These are phyloP conservation scores for Acrobasis consociella DNA, from an alignment of 2,888 invertebrate species.

Conservation along the genomic window DNA sequence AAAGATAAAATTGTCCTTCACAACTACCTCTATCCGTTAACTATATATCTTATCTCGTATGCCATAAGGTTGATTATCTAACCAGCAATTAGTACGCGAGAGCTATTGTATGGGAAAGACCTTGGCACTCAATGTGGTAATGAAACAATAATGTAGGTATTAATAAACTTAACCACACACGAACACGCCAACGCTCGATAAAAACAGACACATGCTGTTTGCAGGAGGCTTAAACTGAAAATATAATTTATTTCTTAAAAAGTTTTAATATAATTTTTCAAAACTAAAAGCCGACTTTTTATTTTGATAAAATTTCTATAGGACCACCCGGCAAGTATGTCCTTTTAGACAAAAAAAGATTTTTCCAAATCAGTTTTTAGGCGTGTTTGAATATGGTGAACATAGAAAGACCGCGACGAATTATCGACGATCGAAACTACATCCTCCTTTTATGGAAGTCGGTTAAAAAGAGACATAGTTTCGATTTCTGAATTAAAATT, in stretches of 20 bases:
- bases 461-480: neutral
- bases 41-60: neutral
- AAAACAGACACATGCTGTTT: neutral
- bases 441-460: no score
- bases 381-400: no score
- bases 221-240: neutral
- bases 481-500: no score
- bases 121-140: slow-evolving; percentile 54
- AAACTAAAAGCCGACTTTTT: no score
- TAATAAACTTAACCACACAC: slow-evolving; percentile 28
- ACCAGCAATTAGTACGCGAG: slow-evolving; percentile 18
- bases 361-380: no score
- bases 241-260: neutral
- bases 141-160: slow-evolving; percentile 42
- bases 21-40: neutral
- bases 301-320: no score
- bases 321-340: no score
- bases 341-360: no score
- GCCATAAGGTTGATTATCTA: slow-evolving; percentile 9
- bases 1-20: neutral
- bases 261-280: neutral
- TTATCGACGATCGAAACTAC: no score
- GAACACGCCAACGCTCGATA: slow-evolving; percentile 10
- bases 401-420: no score
- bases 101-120: slow-evolving; percentile 31